These are phyloP conservation scores for Rhizoglyphus robini DNA, from an alignment of 1,140 invertebrate genomes.

Conservation along the genomic window DNA sequence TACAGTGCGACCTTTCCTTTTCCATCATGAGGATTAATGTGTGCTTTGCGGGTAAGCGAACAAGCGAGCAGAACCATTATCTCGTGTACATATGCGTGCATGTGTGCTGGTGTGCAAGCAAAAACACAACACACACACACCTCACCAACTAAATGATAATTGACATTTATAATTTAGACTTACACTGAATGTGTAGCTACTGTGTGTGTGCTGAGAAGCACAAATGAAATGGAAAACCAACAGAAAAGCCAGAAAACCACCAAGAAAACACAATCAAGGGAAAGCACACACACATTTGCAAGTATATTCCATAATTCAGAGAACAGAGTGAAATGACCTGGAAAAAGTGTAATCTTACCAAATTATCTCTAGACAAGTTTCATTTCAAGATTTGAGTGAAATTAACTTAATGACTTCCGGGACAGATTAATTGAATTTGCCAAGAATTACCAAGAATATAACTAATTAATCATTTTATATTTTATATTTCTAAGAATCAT, in stretches of 20 bases:
- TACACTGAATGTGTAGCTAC: no score
- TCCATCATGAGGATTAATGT: background rate
- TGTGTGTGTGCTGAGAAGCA: background rate
- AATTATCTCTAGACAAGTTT: no score
- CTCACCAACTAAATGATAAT: background rate
- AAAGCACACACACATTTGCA: background rate
- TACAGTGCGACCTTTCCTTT: no score
- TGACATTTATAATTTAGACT: background rate
- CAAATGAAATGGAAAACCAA: background rate
- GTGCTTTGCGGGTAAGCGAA: no score
- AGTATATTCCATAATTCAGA: background rate
- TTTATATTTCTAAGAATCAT: background rate
- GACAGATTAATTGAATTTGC: background rate
- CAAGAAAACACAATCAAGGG: background rate
- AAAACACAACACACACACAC: background rate
- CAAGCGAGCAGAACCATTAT: background rate
- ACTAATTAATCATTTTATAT: background rate
- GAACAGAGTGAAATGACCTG: background rate
- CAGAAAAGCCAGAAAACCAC: background rate
- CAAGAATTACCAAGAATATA: background rate
- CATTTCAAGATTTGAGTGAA: background rate
- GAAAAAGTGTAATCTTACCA: no score
- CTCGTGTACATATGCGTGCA: background rate
- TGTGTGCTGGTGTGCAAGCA: background rate
- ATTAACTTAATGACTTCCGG: background rate